Evolutionary conservation across 2,797 vertebrate species (phyloP).

Genomic region (Euthynnus affinis): DNA sequence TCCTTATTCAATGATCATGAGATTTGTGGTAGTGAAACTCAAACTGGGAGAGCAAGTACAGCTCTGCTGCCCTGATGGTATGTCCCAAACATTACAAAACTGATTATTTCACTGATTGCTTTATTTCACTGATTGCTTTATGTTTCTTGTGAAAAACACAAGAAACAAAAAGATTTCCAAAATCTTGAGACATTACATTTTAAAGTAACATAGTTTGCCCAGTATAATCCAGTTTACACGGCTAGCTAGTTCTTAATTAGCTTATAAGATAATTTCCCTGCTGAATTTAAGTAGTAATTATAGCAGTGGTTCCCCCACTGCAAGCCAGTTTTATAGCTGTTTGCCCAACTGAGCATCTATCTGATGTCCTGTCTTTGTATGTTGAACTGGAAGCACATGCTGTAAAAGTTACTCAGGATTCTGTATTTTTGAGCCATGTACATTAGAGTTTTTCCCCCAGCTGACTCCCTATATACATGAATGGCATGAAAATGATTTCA

Average conservation of each 20-base stretch:
- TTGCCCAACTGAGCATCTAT: neutral
- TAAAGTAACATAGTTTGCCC: conserved; percentile 5
- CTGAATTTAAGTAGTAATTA: conserved; percentile 13
- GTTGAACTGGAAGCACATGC: neutral
- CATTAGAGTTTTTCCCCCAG: neutral
- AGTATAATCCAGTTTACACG: neutral
- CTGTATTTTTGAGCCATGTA: neutral
- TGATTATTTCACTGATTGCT: conserved; percentile 17
- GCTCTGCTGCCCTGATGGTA: conserved; percentile 9
- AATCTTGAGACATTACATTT: conserved; percentile 21
- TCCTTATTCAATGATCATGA: conserved; percentile 40
- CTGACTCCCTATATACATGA: neutral
- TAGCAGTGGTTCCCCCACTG: neutral
- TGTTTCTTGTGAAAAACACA: neutral
- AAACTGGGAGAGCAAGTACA: conserved; percentile 13
- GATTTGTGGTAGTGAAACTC: conserved; percentile 17
- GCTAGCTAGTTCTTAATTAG: conserved; percentile 3
- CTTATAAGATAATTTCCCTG: conserved; percentile 5
- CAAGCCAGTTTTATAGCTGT: neutral
- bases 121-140: conserved; percentile 2
- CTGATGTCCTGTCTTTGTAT: neutral
- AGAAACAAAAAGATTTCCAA: neutral
- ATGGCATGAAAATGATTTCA: neutral
- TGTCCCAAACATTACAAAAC: conserved; percentile 22
- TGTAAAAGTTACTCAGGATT: neutral